Conservation (phyloP, 2,113 vertebrate species). For the Physeter macrocephalus region DNA sequence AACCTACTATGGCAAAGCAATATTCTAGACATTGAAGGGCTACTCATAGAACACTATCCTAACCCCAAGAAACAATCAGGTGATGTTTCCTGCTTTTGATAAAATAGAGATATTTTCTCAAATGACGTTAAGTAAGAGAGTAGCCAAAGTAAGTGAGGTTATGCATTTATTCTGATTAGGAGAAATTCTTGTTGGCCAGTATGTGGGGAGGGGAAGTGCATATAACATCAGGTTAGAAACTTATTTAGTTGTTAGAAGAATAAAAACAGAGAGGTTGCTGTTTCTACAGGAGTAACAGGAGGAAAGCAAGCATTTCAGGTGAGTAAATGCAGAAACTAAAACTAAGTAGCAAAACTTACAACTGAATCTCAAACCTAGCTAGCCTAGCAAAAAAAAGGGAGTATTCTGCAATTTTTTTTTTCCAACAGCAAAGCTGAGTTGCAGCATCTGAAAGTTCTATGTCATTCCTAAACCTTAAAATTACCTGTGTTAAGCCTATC, state of each 20-base stretch:
- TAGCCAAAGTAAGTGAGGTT: background rate
- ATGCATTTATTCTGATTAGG: background rate
- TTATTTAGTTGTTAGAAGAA: background rate
- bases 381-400: background rate
- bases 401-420: background rate
- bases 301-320: background rate
- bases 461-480: background rate
- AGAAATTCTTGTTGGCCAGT: background rate
- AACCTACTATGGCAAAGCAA: background rate
- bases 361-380: background rate
- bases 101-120: background rate
- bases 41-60: background rate
- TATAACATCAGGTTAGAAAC: background rate
- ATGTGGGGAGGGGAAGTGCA: rapidly evolving
- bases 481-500: background rate
- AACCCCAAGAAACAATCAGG: background rate
- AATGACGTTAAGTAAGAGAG: background rate
- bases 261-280: slow-evolving; percentile 14
- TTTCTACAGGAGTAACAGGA: background rate
- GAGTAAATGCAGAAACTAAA: background rate
- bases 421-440: background rate
- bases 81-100: background rate
- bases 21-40: background rate
- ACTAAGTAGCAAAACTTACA: background rate
- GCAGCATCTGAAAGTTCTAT: background rate